Base-by-base conservation (phyloP, 1,140 invertebrate genomes). In the Plodia interpunctella region DNA sequence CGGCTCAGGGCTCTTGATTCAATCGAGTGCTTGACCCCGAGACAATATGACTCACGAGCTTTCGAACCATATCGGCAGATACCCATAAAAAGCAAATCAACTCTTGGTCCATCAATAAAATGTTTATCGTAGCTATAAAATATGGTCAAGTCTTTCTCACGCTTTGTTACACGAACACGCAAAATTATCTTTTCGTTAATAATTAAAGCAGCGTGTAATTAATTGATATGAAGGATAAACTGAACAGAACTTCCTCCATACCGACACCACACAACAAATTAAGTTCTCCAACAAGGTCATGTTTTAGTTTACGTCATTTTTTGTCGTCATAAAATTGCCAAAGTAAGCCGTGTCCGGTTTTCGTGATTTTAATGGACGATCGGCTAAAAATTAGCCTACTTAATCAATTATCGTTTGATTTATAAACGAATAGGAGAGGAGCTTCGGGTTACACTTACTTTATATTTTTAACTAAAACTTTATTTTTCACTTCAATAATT, bases 1-100 rank as follows among this genome's bases (percentile, higher is more conserved):
- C 57, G 63, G 38, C 74, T 70, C 60, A 59, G 51, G 65, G 65
- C 32, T 64, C 60, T 68, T 67, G 62, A 78, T 74, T 70, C 65
- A 62, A 67, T 61, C 61, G 58, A 72, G 58, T 52, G 62, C 62
- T 62, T n/a, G 38, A 44, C 15, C 13, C 59, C 20, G 57, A 67
- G 57, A 60, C 60, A 44, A 58, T 35, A 57, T 61, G 58, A 63
- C 60, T 60, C 60, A 56, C 25, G 15, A 15, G 38, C 38, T 15
- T 44, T 44, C 38, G 32, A 44, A 17, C 38, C 38, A 44, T 44
- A 44, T 15, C 2, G 13, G 15, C 38, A 44, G 13, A 55, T 21
- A 13, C 49, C 51, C 51, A 44, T 44, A 44, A 44, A 17, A 44
- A 44, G 38, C 15, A 44, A 44, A 44, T 44, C 38, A 44, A 44